These are phyloP conservation scores for Cotesia chilonis DNA, from an alignment of 1,140 invertebrate species.

Conservation along the genomic window DNA sequence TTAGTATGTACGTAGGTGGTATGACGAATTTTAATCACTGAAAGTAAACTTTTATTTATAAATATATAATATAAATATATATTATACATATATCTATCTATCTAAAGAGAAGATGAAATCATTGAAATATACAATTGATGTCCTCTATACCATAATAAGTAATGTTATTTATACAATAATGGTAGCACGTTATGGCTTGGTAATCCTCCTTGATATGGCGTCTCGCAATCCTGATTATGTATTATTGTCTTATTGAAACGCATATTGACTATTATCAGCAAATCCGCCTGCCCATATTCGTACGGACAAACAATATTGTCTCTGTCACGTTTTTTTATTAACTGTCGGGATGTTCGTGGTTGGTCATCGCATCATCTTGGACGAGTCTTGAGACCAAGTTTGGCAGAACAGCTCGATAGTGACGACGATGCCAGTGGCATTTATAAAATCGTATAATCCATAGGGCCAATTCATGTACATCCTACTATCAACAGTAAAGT, in stretches of 20 bases:
- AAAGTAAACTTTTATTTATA: neutral
- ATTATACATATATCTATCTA: no score
- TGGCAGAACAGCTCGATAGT: constrained; percentile 36
- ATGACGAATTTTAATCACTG: constrained; percentile 35
- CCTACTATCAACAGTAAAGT: neutral
- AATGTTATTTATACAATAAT: neutral
- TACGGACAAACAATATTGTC: constrained; percentile 6
- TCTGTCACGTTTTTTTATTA: constrained; percentile 37
- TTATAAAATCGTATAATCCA: constrained; percentile 32
- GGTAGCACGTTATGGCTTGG: constrained; percentile 18
- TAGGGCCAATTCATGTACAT: constrained; percentile 15
- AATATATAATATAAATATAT: no score
- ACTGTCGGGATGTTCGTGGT: constrained; percentile 32
- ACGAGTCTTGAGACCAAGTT: constrained; percentile 37
- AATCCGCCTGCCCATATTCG: constrained; percentile 40
- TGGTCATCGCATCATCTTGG: constrained; percentile 35
- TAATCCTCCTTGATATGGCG: constrained; percentile 32
- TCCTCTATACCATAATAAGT: constrained; percentile 12
- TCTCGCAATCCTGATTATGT: constrained; percentile 23
- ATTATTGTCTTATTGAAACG: constrained; percentile 41
- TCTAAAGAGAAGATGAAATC: constrained; percentile 14
- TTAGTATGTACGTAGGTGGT: constrained; percentile 9
- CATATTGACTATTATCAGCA: constrained; percentile 45
- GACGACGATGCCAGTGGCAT: constrained; percentile 44
- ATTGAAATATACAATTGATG: constrained; percentile 5